phyloP scores from a whole-genome alignment of 1,140 invertebrate genomes.

The Laodelphax striatellus region DNA sequence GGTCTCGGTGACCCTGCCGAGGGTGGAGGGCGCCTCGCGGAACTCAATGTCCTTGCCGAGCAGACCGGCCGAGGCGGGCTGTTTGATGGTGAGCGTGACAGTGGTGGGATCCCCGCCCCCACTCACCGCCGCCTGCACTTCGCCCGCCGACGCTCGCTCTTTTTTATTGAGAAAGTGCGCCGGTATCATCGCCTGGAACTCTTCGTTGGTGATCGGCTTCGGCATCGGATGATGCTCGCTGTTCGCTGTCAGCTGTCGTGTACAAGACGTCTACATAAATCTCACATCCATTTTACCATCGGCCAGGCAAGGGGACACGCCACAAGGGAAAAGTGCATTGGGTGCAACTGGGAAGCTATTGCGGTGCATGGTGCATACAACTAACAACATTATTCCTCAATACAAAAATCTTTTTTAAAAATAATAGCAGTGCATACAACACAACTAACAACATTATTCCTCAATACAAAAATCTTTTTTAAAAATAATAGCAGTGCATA shows the following conservation, averaged over 20 bases:
- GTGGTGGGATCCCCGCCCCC: slow-evolving; percentile 13
- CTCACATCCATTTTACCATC: too few species aligned
- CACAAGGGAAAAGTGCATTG: too few species aligned
- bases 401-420: too few species aligned
- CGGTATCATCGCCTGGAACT: slow-evolving; percentile 88
- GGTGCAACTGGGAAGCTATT: too few species aligned
- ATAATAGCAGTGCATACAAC: too few species aligned
- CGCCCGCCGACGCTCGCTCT: slow-evolving; percentile 3
- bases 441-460: too few species aligned
- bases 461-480: too few species aligned
- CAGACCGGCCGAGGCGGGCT: slow-evolving; percentile 35
- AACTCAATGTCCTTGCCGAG: slow-evolving; percentile 48
- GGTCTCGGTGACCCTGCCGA: slow-evolving; percentile 80
- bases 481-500: too few species aligned
- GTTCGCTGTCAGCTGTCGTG: too few species aligned
- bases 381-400: too few species aligned
- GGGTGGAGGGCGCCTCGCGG: slow-evolving; percentile 66
- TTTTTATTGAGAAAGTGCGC: slow-evolving; percentile 56
- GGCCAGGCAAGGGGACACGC: neutral
- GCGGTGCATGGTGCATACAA: too few species aligned
- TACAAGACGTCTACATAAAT: too few species aligned
- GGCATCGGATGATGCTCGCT: slow-evolving; percentile 42
- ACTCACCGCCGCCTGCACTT: slow-evolving; percentile 2
- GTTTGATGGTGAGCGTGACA: slow-evolving; percentile 60
- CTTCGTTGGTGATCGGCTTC: slow-evolving; percentile 78